These are phyloP conservation scores for Thunnus thynnus DNA, from an alignment of 2,113 vertebrate genomes.

Conservation along the genomic window DNA sequence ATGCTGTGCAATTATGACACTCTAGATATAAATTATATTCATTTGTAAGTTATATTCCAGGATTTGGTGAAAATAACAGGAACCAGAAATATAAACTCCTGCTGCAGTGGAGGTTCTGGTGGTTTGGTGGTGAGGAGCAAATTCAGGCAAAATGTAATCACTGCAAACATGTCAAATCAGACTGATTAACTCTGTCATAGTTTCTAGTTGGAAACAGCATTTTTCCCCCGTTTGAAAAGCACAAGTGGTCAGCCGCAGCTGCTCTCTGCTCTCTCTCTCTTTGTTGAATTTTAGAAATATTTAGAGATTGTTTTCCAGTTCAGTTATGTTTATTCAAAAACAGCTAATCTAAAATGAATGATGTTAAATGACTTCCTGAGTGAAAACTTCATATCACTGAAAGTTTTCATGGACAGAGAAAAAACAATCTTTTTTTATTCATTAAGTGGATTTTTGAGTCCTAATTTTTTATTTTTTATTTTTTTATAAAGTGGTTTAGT, in stretches of 20 bases:
- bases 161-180: slow-evolving; percentile 45
- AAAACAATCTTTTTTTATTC: neutral
- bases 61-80: slow-evolving; percentile 24
- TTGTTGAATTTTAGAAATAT: slow-evolving; percentile 28
- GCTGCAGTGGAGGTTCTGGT: slow-evolving; percentile 52
- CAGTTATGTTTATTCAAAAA: slow-evolving; percentile 19
- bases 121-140: slow-evolving; percentile 52
- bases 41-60: neutral
- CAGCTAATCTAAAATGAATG: neutral
- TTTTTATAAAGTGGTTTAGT: neutral
- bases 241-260: slow-evolving; percentile 37
- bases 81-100: slow-evolving; percentile 1
- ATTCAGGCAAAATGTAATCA: slow-evolving; percentile 60
- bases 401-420: neutral
- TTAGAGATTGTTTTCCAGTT: slow-evolving; percentile 43
- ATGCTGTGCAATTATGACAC: slow-evolving; percentile 3
- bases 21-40: slow-evolving; percentile 1
- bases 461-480: neutral
- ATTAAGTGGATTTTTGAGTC: neutral
- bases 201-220: slow-evolving; percentile 20
- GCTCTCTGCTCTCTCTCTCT: slow-evolving; percentile 18
- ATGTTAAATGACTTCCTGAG: neutral
- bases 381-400: neutral
- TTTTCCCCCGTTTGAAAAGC: slow-evolving; percentile 23
- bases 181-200: slow-evolving; percentile 55